Base-by-base conservation (phyloP, 2,888 invertebrate genomes). In the Calameuta idolon region DNA sequence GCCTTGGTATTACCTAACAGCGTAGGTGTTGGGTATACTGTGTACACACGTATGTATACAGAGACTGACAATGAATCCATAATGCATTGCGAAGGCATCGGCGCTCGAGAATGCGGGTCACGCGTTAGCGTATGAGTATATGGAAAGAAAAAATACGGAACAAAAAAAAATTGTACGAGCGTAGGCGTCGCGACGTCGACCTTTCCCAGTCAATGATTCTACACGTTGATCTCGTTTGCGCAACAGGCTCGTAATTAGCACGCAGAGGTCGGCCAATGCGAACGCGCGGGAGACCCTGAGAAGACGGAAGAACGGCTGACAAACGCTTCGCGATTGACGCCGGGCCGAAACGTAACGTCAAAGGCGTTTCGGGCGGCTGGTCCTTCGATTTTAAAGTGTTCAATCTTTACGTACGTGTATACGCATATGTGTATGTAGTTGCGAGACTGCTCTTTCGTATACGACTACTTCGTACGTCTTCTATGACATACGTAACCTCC, bases 51-150 rank as follows among this genome's bases (percentile, higher is more conserved):
- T 37, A 12, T 37, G 12, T 37, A 37, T 37, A 55, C 2, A 15
- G 0, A 15, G 23, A 15, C 55, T 55, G 55, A 55, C 55, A 55
- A 55, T 55, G 55, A 55, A 55, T 55, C 23, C 55, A 23, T 55
- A 23, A 55, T 23, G 15, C 55, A 55, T 55, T 55, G 55, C 55
- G 55, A 55, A 55, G 55, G 55, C 23, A 55, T 55, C 23, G 55
- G 2, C 55, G 9, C 55, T 23, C 71, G 71, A 71, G 71, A 71
- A 71, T 71, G 71, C 71, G 71, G 71, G 71, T 71, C 71, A 71
- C 31, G 30, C 12, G 71, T 4, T 33, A 12, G 33, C 30, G 2
- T 55, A 55, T 9, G 71, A 12, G 71, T 15, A 12, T 34, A 12
- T n/a, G 4, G 15, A 30, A 69, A 30, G 15, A 71, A 71, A 71